Percentiles rank a stretch among this genome's conserved stretches.
These are phyloP conservation scores for Agrilus mali DNA, from an alignment of 2,888 invertebrate species.

Conservation along the genomic window DNA sequence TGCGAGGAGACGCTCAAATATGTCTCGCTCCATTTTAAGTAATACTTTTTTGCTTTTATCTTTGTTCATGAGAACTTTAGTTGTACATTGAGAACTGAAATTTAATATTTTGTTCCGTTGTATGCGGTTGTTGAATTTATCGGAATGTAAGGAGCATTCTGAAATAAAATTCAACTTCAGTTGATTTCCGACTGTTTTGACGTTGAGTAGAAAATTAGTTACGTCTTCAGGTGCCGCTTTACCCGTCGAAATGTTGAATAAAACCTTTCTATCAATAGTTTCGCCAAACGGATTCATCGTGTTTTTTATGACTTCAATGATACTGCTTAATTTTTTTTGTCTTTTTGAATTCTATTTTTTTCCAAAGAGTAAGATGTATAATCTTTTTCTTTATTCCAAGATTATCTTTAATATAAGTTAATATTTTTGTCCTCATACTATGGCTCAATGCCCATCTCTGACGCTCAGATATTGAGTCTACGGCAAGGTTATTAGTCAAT, in stretches of 20 bases:
- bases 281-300: constrained; percentile 18
- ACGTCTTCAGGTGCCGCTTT: constrained; percentile 10
- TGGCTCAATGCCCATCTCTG: constrained; percentile 16
- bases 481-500: constrained; percentile 12
- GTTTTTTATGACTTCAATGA: constrained; percentile 14
- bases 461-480: constrained; percentile 16
- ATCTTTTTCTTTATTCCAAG: constrained; percentile 4
- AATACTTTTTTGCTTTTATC: constrained; percentile 15
- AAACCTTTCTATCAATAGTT: constrained; percentile 12
- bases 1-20: constrained; percentile 13
- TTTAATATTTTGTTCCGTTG: constrained; percentile 8
- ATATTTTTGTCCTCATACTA: constrained; percentile 14
- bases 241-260: constrained; percentile 23
- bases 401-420: constrained; percentile 3
- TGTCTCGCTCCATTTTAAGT: constrained; percentile 21
- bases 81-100: constrained; percentile 18
- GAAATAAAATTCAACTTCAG: constrained; percentile 10
- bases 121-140: constrained; percentile 9
- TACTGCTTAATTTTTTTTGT: constrained; percentile 9
- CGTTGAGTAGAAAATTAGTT: too few relatives aligned
- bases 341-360: constrained; percentile 13
- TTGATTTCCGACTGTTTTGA: too few relatives aligned
- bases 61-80: constrained; percentile 14
- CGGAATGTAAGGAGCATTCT: constrained; percentile 7
- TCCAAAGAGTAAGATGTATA: constrained; percentile 10